phyloP scores from a whole-genome alignment of 2,888 invertebrate genomes.

The Ypsolopha scabrella region DNA sequence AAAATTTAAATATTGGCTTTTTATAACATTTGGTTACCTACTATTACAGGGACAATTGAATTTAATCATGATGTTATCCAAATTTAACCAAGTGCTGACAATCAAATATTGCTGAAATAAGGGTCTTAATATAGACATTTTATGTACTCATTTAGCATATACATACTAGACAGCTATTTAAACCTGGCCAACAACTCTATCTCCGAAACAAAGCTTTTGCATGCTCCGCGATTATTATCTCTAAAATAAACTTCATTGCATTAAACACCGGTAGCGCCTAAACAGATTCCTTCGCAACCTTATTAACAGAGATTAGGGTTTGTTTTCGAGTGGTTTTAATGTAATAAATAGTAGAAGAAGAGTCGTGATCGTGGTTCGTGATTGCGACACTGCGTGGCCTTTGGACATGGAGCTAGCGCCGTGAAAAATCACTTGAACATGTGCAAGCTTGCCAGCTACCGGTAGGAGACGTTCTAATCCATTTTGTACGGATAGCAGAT shows the following conservation, averaged over 20 bases:
- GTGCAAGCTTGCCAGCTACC: conserved; percentile 52
- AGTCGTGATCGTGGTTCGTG: conserved; percentile 67
- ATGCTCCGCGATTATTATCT: conserved; percentile 68
- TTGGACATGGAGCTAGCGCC: conserved; percentile 64
- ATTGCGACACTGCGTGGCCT: conserved; percentile 69
- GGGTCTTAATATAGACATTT: no score
- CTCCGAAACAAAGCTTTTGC: conserved; percentile 21
- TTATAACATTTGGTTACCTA: no score
- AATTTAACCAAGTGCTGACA: no score
- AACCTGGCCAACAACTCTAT: conserved; percentile 63
- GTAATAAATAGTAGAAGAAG: conserved; percentile 51
- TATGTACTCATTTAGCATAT: no score
- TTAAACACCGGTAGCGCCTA: not conserved
- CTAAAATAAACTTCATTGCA: conserved; percentile 48
- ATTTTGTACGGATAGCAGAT: conserved; percentile 29
- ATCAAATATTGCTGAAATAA: no score
- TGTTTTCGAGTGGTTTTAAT: conserved; percentile 24
- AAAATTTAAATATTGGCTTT: no score
- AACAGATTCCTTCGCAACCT: not conserved
- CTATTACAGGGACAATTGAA: no score
- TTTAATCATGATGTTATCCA: no score
- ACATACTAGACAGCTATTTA: conserved; percentile 25
- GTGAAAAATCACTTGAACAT: conserved; percentile 69
- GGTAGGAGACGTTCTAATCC: conserved; percentile 55
- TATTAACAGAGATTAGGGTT: conserved; percentile 16